Evolutionary conservation across 2,888 invertebrate genomes (phyloP).

Genomic region (Steromphala cineraria): DNA sequence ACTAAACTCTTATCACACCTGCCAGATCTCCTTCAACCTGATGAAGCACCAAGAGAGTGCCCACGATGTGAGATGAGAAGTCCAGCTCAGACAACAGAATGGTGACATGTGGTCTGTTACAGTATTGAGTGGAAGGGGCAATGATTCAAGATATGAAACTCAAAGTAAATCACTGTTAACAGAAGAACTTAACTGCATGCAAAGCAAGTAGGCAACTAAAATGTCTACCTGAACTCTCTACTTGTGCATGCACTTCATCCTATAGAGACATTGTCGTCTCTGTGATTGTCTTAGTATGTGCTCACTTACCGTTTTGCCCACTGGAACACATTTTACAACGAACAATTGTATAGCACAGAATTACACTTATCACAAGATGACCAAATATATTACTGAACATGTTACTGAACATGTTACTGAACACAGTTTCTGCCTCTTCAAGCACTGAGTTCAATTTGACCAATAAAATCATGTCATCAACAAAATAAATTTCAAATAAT

Average conservation of each 20-base stretch:
- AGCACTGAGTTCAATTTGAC: no score
- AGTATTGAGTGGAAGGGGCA: neutral
- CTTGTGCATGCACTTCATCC: conserved; percentile 14
- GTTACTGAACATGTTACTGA: no score
- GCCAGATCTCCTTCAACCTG: no score
- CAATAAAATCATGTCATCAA: no score
- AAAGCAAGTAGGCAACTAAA: conserved; percentile 63
- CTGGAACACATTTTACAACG: no score
- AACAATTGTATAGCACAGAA: no score
- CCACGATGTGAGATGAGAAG: neutral
- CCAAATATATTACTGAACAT: no score
- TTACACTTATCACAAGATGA: no score
- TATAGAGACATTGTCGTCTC: neutral
- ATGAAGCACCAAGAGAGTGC: no score
- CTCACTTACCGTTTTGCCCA: no score
- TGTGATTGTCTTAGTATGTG: neutral
- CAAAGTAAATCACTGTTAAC: conserved; percentile 3
- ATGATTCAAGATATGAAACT: neutral
- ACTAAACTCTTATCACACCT: no score
- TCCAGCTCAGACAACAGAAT: neutral
- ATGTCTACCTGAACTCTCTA: neutral
- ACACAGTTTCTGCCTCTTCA: no score
- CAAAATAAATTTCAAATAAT: neutral
- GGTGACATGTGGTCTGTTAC: conserved; percentile 28
- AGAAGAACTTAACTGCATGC: conserved; percentile 44